A percentile compares a stretch with the other conserved stretches of the same genome.
These are phyloP conservation scores for Pitangus sulphuratus DNA, from an alignment of 2,797 vertebrate species.

Conservation along the genomic window DNA sequence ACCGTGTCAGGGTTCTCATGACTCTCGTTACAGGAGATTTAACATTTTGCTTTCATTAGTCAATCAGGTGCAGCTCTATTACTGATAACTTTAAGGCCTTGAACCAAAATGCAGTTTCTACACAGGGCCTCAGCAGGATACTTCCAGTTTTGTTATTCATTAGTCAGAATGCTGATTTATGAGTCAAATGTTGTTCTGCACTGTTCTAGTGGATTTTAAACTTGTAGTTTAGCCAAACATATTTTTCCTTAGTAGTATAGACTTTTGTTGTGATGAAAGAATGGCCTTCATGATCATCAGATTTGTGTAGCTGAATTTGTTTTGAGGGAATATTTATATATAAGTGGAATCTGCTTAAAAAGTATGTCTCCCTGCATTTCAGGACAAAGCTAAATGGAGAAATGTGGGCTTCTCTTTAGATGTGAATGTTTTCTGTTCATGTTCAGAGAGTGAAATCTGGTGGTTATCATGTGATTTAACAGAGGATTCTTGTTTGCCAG, in stretches of 20 bases:
- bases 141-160: conserved; percentile 35
- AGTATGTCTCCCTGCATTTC: neutral
- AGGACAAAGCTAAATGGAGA: neutral
- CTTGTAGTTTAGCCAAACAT: conserved; percentile 28
- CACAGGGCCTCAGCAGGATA: conserved; percentile 11
- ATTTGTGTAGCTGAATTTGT: neutral
- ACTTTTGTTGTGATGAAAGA: neutral
- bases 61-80: conserved; percentile 23
- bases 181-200: conserved; percentile 36
- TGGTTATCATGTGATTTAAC: neutral
- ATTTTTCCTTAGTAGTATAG: neutral
- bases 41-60: conserved; percentile 54
- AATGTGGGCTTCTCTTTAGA: neutral
- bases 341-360: neutral
- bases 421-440: neutral
- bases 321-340: neutral
- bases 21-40: conserved; percentile 28
- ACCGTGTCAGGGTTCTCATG: neutral
- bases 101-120: conserved; percentile 10
- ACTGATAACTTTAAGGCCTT: conserved; percentile 25
- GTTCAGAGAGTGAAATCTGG: neutral
- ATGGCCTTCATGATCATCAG: neutral
- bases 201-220: conserved; percentile 13
- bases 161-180: conserved; percentile 44
- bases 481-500: neutral